phyloP scores from a whole-genome alignment of 1,140 invertebrate species.

The Tyrophagus putrescentiae region DNA sequence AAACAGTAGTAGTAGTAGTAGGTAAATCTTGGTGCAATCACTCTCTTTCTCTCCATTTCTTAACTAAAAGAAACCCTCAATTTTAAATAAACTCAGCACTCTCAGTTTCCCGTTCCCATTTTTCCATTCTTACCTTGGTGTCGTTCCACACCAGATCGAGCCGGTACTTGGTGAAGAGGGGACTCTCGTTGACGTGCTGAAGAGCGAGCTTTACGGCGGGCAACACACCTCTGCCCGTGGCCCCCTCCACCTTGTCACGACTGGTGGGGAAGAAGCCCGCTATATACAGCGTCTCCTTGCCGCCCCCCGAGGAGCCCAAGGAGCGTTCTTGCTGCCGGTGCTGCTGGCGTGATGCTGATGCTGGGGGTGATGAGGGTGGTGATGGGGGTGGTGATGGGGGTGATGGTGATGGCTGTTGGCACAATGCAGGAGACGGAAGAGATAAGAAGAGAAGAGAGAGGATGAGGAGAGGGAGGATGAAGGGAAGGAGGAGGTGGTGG shows the following conservation, averaged over 20 bases:
- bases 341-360: not conserved
- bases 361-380: too few relatives aligned
- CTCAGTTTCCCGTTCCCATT: too few relatives aligned
- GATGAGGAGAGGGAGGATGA: too few relatives aligned
- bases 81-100: not conserved
- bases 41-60: not conserved
- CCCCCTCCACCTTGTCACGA: conserved; percentile 45
- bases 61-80: not conserved
- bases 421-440: not conserved
- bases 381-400: too few relatives aligned
- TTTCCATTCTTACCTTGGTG: conserved; percentile 67
- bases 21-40: too few relatives aligned
- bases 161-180: conserved; percentile 65
- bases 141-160: conserved; percentile 89
- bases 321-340: conserved; percentile 10
- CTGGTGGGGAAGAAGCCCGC: conserved; percentile 79
- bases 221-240: conserved; percentile 71
- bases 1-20: too few relatives aligned
- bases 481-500: too few relatives aligned
- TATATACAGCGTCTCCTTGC: conserved; percentile 51
- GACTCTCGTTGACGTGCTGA: conserved; percentile 79
- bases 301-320: too few relatives aligned
- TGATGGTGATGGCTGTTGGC: not conserved
- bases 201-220: conserved; percentile 78
- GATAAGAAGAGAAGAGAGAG: not conserved